Percentiles rank a stretch among this genome's conserved stretches.
These are phyloP conservation scores for Archilochus colubris DNA, from an alignment of 2,113 vertebrate genomes.

Conservation along the genomic window DNA sequence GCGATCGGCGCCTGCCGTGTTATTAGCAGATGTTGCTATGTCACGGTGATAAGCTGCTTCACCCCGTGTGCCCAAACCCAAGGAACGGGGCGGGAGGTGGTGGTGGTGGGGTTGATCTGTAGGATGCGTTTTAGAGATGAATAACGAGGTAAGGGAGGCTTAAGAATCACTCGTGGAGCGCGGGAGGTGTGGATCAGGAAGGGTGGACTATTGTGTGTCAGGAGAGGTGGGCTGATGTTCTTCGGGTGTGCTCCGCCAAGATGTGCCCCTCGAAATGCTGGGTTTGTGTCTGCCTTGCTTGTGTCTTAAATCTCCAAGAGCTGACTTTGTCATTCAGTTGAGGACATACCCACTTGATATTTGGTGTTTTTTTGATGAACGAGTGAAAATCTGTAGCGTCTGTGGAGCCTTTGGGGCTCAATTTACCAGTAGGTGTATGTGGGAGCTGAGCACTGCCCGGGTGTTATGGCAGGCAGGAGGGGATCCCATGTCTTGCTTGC, in stretches of 20 bases:
- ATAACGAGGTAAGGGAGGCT: not conserved
- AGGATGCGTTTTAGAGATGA: accelerated
- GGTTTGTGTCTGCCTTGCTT: not conserved
- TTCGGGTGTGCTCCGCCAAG: accelerated
- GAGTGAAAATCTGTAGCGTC: not conserved
- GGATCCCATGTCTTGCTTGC: not conserved
- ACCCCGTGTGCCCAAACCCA: accelerated
- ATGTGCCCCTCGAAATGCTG: not conserved
- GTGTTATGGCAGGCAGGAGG: not conserved
- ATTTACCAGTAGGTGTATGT: not conserved
- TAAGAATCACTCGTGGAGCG: not conserved
- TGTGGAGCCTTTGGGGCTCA: not conserved
- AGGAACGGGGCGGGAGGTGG: no score
- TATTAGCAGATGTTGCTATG: not conserved
- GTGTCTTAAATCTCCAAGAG: not conserved
- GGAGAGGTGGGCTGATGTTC: no score
- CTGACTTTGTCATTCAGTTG: not conserved
- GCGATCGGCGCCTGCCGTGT: not conserved
- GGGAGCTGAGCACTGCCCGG: not conserved
- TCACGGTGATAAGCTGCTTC: not conserved
- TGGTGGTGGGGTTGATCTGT: not conserved
- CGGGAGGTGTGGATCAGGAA: not conserved
- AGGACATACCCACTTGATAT: accelerated
- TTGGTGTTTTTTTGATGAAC: not conserved
- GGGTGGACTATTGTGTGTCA: no score